phyloP scores from a whole-genome alignment of 2,888 invertebrate genomes.

The Scrobipalpa costella region DNA sequence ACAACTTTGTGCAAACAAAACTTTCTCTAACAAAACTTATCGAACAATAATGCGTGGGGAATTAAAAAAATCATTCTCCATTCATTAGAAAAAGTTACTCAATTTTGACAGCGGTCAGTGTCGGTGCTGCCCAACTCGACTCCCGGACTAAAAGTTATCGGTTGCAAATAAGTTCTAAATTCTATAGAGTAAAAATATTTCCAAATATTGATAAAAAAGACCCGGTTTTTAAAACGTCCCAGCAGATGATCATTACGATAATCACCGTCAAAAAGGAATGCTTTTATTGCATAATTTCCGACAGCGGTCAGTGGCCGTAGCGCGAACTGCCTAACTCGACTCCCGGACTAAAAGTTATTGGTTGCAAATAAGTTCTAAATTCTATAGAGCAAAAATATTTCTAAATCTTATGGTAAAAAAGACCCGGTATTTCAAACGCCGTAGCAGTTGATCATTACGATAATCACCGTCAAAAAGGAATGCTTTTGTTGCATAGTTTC shows the following conservation, averaged over 20 bases:
- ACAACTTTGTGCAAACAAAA: no score
- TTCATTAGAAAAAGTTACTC: no score
- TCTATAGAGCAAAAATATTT: constrained; percentile 53
- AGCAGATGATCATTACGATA: constrained; percentile 35
- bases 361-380: constrained; percentile 77
- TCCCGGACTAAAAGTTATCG: constrained; percentile 69
- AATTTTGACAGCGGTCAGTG: constrained; percentile 55
- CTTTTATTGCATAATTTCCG: constrained; percentile 64
- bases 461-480: constrained; percentile 53
- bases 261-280: constrained; percentile 55
- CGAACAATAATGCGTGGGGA: no score
- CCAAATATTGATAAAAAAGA: neutral
- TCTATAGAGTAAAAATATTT: constrained; percentile 53
- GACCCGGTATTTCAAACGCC: neutral
- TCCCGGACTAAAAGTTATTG: constrained; percentile 69
- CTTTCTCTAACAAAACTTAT: no score
- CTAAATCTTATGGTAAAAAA: neutral
- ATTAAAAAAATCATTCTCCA: no score
- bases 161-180: constrained; percentile 77
- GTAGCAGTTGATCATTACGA: constrained; percentile 30
- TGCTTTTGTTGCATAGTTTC: constrained; percentile 67
- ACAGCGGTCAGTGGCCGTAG: constrained; percentile 54
- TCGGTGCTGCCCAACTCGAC: constrained; percentile 59
- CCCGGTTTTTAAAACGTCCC: neutral
- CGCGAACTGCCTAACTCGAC: constrained; percentile 62